Evolutionary conservation across 1,140 invertebrate genomes (phyloP), one percentile per base, ranked within the genome.

Genomic region (Cyrtorhinus lividipennis): DNA sequence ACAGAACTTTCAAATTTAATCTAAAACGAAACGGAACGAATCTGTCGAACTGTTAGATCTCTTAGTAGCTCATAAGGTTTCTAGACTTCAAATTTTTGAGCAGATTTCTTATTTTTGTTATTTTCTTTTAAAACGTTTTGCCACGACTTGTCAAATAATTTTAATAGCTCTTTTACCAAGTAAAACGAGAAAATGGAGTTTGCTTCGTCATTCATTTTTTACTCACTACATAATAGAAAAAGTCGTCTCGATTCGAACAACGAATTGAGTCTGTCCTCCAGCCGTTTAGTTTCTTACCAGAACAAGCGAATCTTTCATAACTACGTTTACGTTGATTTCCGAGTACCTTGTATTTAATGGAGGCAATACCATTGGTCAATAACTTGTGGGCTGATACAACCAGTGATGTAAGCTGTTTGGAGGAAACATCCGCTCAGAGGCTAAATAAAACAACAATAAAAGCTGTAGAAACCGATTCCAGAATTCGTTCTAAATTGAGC

Each of bases 11-110:
- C n/a, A n/a, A n/a, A n/a, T 15, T 8, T 15, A 53, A 53, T 15
- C 10, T 53, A 53, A 20, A 53, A 53, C 48, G 48, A 53, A 53
- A 53, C n/a, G n/a, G 20, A 53, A 53, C 48, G 48, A 53, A 53
- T 15, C 20, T 12, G 20, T 22, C 12, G 48, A 53, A 53, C 10
- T 53, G 20, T 53, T 53, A 53, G 48, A 53, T 53, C 48, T 53
- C 48, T 53, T 53, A 22, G 5, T 53, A 53, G 18, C 20, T 53
- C 18, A 15, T 53, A 53, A 53, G 48, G 12, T 53, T 20, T 12
- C 48, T 22, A 10, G 20, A 22, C 48, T 53, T 53, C 10, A 22
- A 15, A 15, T 20, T 15, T 53, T 53, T 20, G 20, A 22, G 48
- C 8, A 22, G 5, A 22, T 10, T 10, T 20, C 48, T 10, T 20